A percentile compares a stretch with the other conserved stretches of the same genome.
Evolutionary conservation across 2,113 vertebrate species (phyloP).

Genomic region (Bostrychus sinensis): DNA sequence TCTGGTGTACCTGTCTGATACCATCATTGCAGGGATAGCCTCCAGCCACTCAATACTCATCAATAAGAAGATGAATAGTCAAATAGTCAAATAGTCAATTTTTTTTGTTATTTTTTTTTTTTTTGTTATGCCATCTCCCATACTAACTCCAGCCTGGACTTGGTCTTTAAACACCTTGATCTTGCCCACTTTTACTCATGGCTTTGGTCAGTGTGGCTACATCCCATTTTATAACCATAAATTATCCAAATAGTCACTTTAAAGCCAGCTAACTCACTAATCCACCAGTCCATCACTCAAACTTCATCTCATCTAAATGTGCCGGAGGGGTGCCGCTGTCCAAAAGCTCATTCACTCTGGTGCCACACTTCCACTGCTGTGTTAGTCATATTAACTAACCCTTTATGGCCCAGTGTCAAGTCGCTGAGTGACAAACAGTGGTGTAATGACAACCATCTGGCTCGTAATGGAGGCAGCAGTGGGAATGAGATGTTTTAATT

Average conservation of each 20-base stretch:
- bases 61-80: too few relatives aligned
- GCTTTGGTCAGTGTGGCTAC: constrained; percentile 1
- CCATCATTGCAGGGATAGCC: too few relatives aligned
- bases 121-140: too few relatives aligned
- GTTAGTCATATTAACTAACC: constrained; percentile 61
- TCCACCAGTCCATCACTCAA: constrained; percentile 21
- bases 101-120: too few relatives aligned
- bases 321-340: constrained; percentile 37
- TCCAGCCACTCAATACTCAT: too few relatives aligned
- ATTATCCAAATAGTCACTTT: constrained; percentile 7
- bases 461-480: constrained; percentile 78
- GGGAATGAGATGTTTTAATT: constrained; percentile 83
- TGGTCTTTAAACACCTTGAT: neutral
- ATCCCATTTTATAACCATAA: neutral
- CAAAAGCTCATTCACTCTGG: constrained; percentile 39
- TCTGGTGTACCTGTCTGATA: too few relatives aligned
- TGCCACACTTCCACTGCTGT: constrained; percentile 32
- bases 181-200: neutral
- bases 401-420: constrained; percentile 50
- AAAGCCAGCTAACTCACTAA: constrained; percentile 9
- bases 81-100: too few relatives aligned
- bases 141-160: too few relatives aligned
- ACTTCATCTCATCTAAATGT: constrained; percentile 54
- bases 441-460: constrained; percentile 82
- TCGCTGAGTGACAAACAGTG: constrained; percentile 71